Evolutionary conservation across 2,113 vertebrate genomes (phyloP).

Genomic region (Echinops telfairi): DNA sequence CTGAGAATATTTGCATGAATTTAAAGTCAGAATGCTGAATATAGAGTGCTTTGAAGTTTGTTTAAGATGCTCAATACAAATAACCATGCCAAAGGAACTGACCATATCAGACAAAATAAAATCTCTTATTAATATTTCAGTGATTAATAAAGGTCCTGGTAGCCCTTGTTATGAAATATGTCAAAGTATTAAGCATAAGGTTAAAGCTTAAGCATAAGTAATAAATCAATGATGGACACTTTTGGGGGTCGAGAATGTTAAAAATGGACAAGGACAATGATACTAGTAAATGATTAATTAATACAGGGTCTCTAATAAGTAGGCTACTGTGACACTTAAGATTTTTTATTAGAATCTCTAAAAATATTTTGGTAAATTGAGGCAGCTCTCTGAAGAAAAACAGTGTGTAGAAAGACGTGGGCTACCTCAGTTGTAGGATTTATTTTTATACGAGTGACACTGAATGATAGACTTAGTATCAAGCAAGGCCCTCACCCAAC

Average conservation of each 20-base stretch:
- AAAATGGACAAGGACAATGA: neutral
- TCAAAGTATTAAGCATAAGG: conserved; percentile 10
- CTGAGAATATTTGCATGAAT: neutral
- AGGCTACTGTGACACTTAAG: conserved; percentile 9
- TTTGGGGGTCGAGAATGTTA: neutral
- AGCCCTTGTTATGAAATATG: conserved; percentile 6
- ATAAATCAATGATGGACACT: neutral
- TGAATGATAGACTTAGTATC: neutral
- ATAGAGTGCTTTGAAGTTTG: neutral
- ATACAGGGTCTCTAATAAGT: neutral
- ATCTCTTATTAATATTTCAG: neutral
- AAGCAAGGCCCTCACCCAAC: neutral
- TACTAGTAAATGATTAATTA: neutral
- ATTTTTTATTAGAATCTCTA: conserved; percentile 37
- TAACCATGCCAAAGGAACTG: neutral
- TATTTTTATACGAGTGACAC: neutral
- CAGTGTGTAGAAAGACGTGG: neutral
- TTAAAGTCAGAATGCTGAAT: conserved; percentile 18
- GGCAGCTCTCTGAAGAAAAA: conserved; percentile 27
- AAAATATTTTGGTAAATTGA: conserved; percentile 23
- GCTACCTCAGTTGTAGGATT: neutral
- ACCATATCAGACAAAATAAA: neutral
- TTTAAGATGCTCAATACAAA: conserved; percentile 1
- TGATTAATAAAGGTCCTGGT: neutral
- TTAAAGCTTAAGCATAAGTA: neutral